phyloP scores from a whole-genome alignment of 2,113 vertebrate species.

The Lathamus discolor region DNA sequence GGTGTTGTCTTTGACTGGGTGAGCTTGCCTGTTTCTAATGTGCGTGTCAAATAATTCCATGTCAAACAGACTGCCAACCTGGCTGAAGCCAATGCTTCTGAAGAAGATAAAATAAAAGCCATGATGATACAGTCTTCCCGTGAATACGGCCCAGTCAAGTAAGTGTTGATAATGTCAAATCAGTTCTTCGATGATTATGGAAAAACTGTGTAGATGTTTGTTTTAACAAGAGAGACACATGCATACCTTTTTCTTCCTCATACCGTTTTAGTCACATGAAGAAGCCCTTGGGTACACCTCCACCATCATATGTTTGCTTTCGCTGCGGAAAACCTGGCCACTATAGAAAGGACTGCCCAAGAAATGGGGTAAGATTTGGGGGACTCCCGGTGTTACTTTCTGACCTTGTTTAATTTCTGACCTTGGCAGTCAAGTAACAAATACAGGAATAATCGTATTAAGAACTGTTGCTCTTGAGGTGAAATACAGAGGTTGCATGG shows the following conservation, averaged over 20 bases:
- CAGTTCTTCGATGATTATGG: not conserved
- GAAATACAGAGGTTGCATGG: too few species aligned
- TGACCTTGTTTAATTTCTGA: too few species aligned
- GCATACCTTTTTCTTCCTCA: not conserved
- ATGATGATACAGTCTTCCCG: not conserved
- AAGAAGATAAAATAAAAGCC: not conserved
- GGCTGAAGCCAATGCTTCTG: not conserved
- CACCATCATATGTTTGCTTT: not conserved
- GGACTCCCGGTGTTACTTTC: too few species aligned
- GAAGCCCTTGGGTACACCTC: not conserved
- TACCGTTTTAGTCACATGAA: not conserved
- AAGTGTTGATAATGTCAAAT: not conserved
- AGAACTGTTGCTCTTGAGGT: too few species aligned
- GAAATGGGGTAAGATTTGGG: too few species aligned
- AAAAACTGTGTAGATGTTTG: not conserved
- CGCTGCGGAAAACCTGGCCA: conserved; percentile 93
- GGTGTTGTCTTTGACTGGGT: not conserved
- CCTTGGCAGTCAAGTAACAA: too few species aligned
- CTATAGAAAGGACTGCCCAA: conserved; percentile 96
- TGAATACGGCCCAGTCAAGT: not conserved
- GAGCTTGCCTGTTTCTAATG: not conserved
- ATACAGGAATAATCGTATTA: too few species aligned
- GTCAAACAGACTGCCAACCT: not conserved
- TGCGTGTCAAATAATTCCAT: not conserved
- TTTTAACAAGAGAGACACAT: not conserved